phyloP scores from a whole-genome alignment of 2,797 vertebrate species.

The Sardinella longiceps region DNA sequence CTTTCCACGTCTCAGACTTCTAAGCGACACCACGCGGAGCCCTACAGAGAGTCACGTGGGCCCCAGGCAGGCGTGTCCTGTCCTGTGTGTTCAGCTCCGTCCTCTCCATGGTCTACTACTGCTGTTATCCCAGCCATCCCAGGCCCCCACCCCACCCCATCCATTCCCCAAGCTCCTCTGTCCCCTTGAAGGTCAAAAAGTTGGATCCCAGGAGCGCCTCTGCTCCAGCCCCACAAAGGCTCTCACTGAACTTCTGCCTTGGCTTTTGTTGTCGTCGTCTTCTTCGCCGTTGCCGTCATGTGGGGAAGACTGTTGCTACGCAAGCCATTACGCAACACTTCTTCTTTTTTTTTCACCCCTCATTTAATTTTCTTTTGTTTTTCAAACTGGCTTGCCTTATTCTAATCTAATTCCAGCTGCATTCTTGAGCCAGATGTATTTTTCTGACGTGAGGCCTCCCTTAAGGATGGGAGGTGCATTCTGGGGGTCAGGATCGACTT shows the following conservation, averaged over 20 bases:
- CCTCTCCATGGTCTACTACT: neutral
- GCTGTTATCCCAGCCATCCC: neutral
- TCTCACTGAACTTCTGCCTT: slow-evolving; percentile 6
- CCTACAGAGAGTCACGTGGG: neutral
- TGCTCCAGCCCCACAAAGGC: neutral
- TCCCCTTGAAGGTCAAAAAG: neutral
- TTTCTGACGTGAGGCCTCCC: neutral
- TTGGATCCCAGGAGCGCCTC: neutral
- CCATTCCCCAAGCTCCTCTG: neutral
- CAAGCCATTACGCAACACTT: neutral
- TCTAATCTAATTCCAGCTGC: slow-evolving; percentile 2
- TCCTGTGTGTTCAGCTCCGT: neutral
- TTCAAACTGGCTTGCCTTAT: slow-evolving; percentile 18
- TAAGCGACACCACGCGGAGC: neutral
- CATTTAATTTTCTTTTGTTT: too few species aligned
- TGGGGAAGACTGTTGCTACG: slow-evolving; percentile 1
- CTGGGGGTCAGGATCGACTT: neutral
- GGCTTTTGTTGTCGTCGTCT: neutral
- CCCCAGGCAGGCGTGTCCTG: neutral
- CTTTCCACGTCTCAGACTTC: neutral
- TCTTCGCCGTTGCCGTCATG: neutral
- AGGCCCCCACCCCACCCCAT: neutral
- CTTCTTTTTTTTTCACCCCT: neutral
- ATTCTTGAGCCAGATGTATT: slow-evolving; percentile 19
- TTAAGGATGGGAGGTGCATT: neutral